phyloP scores from a whole-genome alignment of 2,888 invertebrate genomes.

The Macrophya alboannulata region DNA sequence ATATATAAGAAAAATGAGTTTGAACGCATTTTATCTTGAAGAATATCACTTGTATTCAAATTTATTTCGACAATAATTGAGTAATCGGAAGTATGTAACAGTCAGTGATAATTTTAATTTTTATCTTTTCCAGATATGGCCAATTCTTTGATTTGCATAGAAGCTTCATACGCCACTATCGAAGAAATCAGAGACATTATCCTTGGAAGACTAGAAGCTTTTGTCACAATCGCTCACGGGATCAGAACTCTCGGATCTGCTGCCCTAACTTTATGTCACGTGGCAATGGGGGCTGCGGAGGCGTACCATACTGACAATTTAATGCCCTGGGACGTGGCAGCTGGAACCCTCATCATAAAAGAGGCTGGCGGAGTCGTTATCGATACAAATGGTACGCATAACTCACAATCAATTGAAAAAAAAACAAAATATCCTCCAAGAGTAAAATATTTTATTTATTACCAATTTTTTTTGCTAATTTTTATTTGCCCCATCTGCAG shows the following conservation, averaged over 20 bases:
- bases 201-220: constrained; percentile 73
- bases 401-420: not conserved
- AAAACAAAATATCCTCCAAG: not conserved
- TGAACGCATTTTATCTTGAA: constrained; percentile 19
- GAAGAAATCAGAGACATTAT: constrained; percentile 70
- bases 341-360: constrained; percentile 86
- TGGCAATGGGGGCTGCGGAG: constrained; percentile 87
- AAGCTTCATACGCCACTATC: constrained; percentile 74
- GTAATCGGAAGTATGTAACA: not conserved
- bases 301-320: constrained; percentile 89
- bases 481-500: not conserved
- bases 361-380: constrained; percentile 90
- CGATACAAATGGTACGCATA: constrained; percentile 83
- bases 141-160: constrained; percentile 73
- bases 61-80: not conserved
- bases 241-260: constrained; percentile 88
- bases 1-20: not conserved
- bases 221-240: constrained; percentile 80
- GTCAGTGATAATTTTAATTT: not conserved
- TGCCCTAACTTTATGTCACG: constrained; percentile 87
- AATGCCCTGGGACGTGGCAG: constrained; percentile 92
- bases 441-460: constrained; percentile 8
- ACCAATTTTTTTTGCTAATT: not conserved
- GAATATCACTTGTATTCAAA: not conserved
- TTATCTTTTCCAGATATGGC: constrained; percentile 66